Evolutionary conservation across 2,113 vertebrate species (phyloP), one percentile per base, ranked within the genome.

Genomic region (Gnathonemus echidnorhynchus): DNA sequence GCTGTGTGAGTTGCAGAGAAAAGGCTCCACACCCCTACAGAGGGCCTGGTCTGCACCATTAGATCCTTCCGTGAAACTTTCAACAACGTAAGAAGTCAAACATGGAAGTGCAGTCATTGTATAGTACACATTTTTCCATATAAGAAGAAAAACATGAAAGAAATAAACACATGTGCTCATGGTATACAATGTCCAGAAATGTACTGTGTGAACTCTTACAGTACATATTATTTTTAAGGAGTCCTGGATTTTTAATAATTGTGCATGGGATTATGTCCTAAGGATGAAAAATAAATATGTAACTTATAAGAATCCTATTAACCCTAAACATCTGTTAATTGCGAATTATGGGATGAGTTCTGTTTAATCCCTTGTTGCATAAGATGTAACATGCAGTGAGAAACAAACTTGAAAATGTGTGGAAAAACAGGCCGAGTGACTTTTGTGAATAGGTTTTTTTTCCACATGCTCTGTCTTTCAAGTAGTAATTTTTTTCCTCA

Each of bases 201-300:
- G 9, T 31, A 70, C 27, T 27, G n/a, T 70, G 35, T 6, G 35
- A 80, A 39, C 15, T 7, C 17, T 80, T 80, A 17, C n/a, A n/a
- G n/a, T n/a, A n/a, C 11, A 80, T 80, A 80, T 80, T 19, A 80
- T 80, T 80, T 77, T 42, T 80, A 39, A 5, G 74, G 35, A 2
- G 1, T 80, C 11, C 11, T 15, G 31, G 35, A 39, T 19, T 42
- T 77, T 39, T 39, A 42, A 77, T 19, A 15, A 80, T 21, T 42
- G 35, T 80, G 39, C 15, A 42, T 42, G 31, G 70, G 11, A 77
- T 77, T 39, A 39, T 0, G 35, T 87, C 48, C 48, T 87, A 31
- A 17, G 49, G 53, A 17, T 66, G 2, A 66, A 88, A 88, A 48
- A 88, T 46, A 88, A 88, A 88, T 46, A 88, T 88, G 27, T 62